These are phyloP conservation scores for Drosophila anomalata DNA, from an alignment of 2,888 invertebrate genomes.

Conservation along the genomic window DNA sequence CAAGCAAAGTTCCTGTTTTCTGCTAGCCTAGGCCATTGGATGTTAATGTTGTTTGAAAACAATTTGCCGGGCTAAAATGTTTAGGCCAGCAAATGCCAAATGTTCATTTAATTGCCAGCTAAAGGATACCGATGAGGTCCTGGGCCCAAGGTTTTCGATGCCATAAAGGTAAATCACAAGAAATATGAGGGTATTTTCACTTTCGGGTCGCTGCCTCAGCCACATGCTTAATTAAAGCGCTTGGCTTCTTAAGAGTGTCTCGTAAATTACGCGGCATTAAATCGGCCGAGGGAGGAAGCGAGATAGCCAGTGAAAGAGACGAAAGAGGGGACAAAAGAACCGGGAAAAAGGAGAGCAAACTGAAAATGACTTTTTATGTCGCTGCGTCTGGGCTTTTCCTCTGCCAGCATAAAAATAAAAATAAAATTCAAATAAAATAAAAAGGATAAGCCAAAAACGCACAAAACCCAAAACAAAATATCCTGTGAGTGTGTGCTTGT, in stretches of 20 bases:
- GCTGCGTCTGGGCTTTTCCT: conserved; percentile 51
- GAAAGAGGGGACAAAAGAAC: not conserved
- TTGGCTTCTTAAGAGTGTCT: conserved; percentile 74
- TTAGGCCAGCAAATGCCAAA: conserved; percentile 65
- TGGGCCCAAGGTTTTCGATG: conserved; percentile 32
- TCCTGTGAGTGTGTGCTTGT: conserved; percentile 11
- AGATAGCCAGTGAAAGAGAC: conserved; percentile 17
- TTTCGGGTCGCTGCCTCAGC: conserved; percentile 77
- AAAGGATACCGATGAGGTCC: conserved; percentile 3
- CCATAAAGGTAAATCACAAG: conserved; percentile 76
- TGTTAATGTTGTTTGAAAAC: conserved; percentile 51
- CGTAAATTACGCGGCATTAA: conserved; percentile 78
- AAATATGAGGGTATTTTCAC: conserved; percentile 78
- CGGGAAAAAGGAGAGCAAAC: conserved; percentile 49
- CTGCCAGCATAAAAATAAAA: conserved; percentile 74
- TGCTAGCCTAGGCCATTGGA: conserved; percentile 24
- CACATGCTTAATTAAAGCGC: conserved; percentile 79
- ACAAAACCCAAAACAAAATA: conserved; percentile 68
- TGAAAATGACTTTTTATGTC: conserved; percentile 77
- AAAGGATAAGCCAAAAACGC: conserved; percentile 71
- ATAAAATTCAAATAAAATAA: conserved; percentile 73
- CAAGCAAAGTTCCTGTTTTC: conserved; percentile 38
- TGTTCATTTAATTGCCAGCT: conserved; percentile 65
- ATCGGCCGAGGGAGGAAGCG: conserved; percentile 49
- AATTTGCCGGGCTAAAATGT: conserved; percentile 60